Evolutionary conservation across 2,888 invertebrate genomes (phyloP), one percentile per base, ranked within the genome.

Genomic region (Plebejus anna): DNA sequence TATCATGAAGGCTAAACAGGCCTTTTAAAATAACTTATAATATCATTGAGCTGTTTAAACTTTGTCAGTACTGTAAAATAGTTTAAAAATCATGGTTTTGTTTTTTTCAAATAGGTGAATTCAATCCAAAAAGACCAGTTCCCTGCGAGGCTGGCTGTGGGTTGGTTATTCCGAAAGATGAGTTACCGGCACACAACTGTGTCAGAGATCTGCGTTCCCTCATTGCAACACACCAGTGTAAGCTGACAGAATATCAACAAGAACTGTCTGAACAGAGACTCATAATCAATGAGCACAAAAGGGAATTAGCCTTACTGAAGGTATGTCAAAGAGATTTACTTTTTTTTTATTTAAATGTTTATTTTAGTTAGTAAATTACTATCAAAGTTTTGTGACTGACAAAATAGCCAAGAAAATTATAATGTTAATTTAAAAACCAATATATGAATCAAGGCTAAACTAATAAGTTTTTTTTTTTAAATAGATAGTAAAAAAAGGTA

Each of bases 81-180:
- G 6, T 13, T 51, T 7, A 75, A 72, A 70, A 36, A 5, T 32
- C 16, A 61, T 59, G 70, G 13, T 5, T 13, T 51, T 22, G 22
- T n/a, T 75, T 59, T 36, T 83, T 78, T 3, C 81, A 92, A 16
- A 16, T 72, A 76, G 94, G 94, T 84, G 94, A 94, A 87, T 94
- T 84, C 87, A 99, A 99, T 91, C 99, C 99, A 0, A 98, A 98
- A 90, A 95, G 98, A 84, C 98, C 98, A 22, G 96, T 98, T 84
- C 97, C 97, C 61, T 99, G 99, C 89, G 98, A 98, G 84, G 96
- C 97, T 81, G 99, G 99, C 32, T 99, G 99, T 85, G 98, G 98
- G 36, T 95, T 98, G 75, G 96, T 98, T 76, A 97, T 99, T 84
- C 98, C 99, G 11, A 99, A 98, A 92, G 98, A 99, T 91, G 98